Percentiles rank a stretch among this genome's conserved stretches.
Evolutionary conservation across 2,797 vertebrate genomes (phyloP).

Genomic region (Sebastes cheni): DNA sequence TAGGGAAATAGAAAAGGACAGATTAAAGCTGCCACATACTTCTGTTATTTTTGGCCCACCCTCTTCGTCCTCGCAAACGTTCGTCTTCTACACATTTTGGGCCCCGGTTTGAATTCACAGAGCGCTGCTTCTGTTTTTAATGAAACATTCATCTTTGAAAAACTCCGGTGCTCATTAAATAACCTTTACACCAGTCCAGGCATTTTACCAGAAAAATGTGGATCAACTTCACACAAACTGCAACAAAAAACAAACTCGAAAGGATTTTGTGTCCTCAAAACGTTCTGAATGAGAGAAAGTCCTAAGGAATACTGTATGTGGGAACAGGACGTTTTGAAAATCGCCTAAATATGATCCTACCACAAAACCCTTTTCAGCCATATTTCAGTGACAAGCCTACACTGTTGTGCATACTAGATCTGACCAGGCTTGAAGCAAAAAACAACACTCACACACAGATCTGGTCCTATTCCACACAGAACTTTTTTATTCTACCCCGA

Average conservation of each 20-base stretch:
- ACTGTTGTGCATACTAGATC: too few relatives aligned
- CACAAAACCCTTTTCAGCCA: fast-evolving
- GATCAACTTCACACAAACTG: background rate
- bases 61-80: too few relatives aligned
- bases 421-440: background rate
- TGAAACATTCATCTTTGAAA: background rate
- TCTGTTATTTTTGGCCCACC: too few relatives aligned
- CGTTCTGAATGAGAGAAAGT: background rate
- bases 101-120: background rate
- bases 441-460: background rate
- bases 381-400: background rate
- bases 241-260: background rate
- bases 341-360: background rate
- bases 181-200: background rate
- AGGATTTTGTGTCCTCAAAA: background rate
- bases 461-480: too few relatives aligned
- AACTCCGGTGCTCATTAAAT: background rate
- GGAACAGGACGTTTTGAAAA: background rate
- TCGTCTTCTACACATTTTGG: background rate
- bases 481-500: background rate
- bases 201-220: background rate
- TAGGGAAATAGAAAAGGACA: background rate
- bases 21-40: background rate
- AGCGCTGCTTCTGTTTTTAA: too few relatives aligned
- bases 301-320: too few relatives aligned